A percentile compares a stretch with the other conserved stretches of the same genome.
Evolutionary conservation across 2,797 vertebrate species (phyloP).

Genomic region (Clangula hyemalis): DNA sequence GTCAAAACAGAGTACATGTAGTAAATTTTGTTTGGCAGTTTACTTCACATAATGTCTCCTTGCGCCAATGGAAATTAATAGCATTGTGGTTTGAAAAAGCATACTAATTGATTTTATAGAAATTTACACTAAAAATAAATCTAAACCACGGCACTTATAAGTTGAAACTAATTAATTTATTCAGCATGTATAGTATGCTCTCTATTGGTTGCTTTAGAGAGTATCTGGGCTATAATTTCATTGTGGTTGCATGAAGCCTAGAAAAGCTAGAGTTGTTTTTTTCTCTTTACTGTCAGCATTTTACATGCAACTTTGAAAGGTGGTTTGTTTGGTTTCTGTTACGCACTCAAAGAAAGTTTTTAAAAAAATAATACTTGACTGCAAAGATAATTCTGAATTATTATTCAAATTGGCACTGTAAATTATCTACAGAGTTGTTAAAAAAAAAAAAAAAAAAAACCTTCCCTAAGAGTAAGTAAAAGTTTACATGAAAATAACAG

Average conservation of each 20-base stretch:
- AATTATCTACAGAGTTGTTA: not conserved
- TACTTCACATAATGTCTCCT: not conserved
- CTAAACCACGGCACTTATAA: not conserved
- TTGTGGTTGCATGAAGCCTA: not conserved
- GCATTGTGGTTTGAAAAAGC: not conserved
- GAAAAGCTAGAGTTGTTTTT: not conserved
- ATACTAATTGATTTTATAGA: not conserved
- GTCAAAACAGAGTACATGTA: not conserved
- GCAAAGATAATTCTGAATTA: not conserved
- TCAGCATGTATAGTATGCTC: not conserved
- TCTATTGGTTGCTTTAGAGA: not conserved
- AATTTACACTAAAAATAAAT: not conserved
- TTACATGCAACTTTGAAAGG: not conserved
- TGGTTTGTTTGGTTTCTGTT: not conserved
- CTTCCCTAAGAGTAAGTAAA: not conserved
- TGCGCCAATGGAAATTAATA: not conserved
- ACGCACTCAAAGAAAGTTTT: not conserved
- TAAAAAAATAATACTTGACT: not conserved
- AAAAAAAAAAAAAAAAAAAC: not conserved
- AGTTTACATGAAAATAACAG: not conserved
- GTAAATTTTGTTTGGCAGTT: not conserved
- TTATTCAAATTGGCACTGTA: not conserved
- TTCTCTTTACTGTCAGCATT: not conserved
- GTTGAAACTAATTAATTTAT: not conserved
- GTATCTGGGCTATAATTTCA: not conserved